Conservation (phyloP, 2,888 invertebrate genomes). For the Helicoverpa assulta region DNA sequence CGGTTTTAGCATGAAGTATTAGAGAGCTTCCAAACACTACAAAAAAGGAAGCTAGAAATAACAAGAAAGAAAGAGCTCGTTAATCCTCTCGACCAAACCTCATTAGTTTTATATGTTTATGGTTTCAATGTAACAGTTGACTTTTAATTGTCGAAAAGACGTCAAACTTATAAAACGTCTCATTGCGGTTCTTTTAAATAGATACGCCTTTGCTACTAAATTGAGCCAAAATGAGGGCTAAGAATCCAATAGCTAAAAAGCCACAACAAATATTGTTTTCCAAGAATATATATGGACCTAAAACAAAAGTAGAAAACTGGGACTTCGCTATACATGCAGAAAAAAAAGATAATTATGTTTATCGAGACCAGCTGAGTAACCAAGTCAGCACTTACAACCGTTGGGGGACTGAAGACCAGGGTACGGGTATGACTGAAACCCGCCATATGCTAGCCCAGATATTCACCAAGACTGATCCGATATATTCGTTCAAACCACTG, state of each 20-base stretch:
- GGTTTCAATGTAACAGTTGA: background rate
- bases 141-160: background rate
- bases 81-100: no score
- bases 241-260: conserved; percentile 81
- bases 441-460: conserved; percentile 85
- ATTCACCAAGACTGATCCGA: conserved; percentile 80
- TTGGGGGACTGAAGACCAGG: conserved; percentile 81
- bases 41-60: no score
- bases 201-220: background rate
- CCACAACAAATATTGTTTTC: conserved; percentile 86
- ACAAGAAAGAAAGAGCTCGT: no score
- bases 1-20: no score
- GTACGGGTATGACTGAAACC: conserved; percentile 83
- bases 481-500: conserved; percentile 84
- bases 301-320: conserved; percentile 86
- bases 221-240: conserved; percentile 72
- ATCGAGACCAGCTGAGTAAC: conserved; percentile 83
- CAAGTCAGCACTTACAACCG: conserved; percentile 86
- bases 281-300: conserved; percentile 80
- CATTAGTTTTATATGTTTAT: background rate
- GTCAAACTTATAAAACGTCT: background rate
- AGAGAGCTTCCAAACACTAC: no score
- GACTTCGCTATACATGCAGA: conserved; percentile 80
- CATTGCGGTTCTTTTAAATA: background rate
- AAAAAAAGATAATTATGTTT: conserved; percentile 87